phyloP scores from a whole-genome alignment of 2,888 invertebrate genomes.

The Andrena chrysosceles region DNA sequence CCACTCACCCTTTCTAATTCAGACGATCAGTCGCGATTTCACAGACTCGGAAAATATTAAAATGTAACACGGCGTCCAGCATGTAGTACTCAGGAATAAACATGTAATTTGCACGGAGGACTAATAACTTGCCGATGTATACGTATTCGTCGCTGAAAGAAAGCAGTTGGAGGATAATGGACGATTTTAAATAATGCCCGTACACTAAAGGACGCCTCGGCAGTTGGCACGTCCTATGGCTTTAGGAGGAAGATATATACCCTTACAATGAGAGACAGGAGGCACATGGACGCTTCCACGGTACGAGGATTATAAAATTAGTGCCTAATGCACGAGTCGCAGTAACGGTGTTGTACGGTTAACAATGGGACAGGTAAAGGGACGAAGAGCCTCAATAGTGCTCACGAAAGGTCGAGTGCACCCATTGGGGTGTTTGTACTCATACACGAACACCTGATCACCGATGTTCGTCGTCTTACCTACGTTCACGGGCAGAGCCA shows the following conservation, averaged over 20 bases:
- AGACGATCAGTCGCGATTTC: neutral
- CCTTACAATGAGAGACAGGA: constrained; percentile 34
- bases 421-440: constrained; percentile 51
- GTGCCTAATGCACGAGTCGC: constrained; percentile 77
- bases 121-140: neutral
- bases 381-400: constrained; percentile 38
- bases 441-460: constrained; percentile 51
- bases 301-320: constrained; percentile 78
- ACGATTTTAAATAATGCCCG: constrained; percentile 44
- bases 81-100: too few relatives aligned
- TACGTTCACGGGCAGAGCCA: constrained; percentile 6
- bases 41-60: neutral
- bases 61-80: too few relatives aligned
- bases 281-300: constrained; percentile 37
- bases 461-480: constrained; percentile 31
- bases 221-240: constrained; percentile 10
- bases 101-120: neutral
- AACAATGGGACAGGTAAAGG: constrained; percentile 71
- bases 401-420: constrained; percentile 58
- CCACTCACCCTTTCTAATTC: too few relatives aligned
- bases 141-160: neutral
- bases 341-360: constrained; percentile 72
- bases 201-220: constrained; percentile 5
- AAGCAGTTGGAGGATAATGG: constrained; percentile 5
- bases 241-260: constrained; percentile 16